Conservation (phyloP, 2,888 invertebrate genomes). For the Hanleya hanleyi region DNA sequence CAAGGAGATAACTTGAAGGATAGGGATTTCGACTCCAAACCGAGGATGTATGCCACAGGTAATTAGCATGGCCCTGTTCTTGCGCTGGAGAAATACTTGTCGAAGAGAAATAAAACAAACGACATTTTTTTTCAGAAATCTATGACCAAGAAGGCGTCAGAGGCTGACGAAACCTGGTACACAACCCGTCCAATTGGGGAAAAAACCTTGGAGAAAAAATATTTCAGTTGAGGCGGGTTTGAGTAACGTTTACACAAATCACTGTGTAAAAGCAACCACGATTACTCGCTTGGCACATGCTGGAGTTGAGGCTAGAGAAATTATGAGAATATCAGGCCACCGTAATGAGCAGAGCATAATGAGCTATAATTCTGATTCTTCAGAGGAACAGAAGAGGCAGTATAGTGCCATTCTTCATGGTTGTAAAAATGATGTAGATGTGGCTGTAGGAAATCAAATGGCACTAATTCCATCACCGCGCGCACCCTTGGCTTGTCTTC, state of each 20-base stretch:
- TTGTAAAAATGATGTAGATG: no score
- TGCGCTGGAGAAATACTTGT: constrained; percentile 11
- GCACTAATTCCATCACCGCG: background rate
- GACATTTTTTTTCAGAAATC: constrained; percentile 18
- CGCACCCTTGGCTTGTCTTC: background rate
- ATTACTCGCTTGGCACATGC: constrained; percentile 18
- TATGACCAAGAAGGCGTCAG: background rate
- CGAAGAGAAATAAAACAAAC: constrained; percentile 13
- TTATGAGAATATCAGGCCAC: constrained; percentile 20
- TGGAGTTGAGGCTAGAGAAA: constrained; percentile 21
- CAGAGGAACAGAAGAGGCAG: no score
- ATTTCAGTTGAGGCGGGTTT: constrained; percentile 21
- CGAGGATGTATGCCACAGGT: constrained; percentile 22
- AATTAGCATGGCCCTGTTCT: constrained; percentile 9
- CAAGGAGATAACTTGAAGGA: constrained; percentile 9
- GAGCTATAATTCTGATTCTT: no score
- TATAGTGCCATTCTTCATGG: no score
- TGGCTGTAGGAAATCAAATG: no score
- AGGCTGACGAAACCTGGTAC: constrained; percentile 10
- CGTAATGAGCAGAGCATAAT: no score
- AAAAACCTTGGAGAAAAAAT: constrained; percentile 10
- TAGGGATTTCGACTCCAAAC: constrained; percentile 8
- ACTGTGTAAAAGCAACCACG: constrained; percentile 26
- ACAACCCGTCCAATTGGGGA: constrained; percentile 11
- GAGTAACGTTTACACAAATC: constrained; percentile 18